phyloP scores from a whole-genome alignment of 2,113 vertebrate genomes.

The Tragulus kanchil region DNA sequence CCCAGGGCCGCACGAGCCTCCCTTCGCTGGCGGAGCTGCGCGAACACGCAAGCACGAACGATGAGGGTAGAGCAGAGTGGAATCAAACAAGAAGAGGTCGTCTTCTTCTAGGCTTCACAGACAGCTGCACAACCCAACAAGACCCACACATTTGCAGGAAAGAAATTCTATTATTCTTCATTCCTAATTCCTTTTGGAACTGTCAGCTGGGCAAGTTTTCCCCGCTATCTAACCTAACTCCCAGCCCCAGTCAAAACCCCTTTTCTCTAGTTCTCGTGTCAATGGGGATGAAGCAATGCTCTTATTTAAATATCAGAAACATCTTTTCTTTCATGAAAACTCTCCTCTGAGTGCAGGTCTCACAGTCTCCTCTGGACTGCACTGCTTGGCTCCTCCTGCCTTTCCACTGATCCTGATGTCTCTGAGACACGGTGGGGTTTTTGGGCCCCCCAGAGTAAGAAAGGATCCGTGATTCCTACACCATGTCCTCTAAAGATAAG shows the following conservation, averaged over 20 bases:
- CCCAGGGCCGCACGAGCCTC: not conserved
- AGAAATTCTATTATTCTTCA: not conserved
- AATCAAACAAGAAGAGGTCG: not conserved
- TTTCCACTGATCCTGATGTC: not conserved
- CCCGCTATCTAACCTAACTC: not conserved
- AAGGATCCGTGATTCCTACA: not conserved
- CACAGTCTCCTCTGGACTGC: not conserved
- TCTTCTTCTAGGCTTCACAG: not conserved
- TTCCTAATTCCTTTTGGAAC: not conserved
- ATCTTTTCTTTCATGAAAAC: constrained; percentile 9
- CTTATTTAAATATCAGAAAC: not conserved
- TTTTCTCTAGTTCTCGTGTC: not conserved
- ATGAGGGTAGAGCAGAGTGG: not conserved
- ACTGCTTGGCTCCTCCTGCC: not conserved
- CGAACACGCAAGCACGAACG: not conserved
- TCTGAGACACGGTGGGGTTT: not conserved
- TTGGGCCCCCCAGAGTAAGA: not conserved
- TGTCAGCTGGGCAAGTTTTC: not conserved
- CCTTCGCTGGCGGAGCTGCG: not conserved
- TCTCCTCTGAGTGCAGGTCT: not conserved
- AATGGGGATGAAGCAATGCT: not conserved
- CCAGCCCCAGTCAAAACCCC: not conserved
- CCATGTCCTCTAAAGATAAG: not conserved
- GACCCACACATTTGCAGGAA: not conserved
- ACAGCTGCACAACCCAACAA: not conserved